Evolutionary conservation across 2,797 vertebrate genomes (phyloP).

Genomic region (Scyliorhinus canicula): DNA sequence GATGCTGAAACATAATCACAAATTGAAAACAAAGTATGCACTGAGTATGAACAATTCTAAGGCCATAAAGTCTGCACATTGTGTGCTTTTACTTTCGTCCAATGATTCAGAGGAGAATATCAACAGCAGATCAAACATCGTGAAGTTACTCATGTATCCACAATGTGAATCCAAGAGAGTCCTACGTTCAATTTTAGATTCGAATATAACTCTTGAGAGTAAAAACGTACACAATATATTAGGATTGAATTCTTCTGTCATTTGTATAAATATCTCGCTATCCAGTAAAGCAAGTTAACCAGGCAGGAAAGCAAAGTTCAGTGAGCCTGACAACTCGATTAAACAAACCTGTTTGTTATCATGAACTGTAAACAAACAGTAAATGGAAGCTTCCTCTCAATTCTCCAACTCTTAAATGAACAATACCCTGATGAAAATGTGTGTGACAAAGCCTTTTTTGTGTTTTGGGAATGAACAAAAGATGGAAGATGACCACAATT

Average conservation of each 20-base stretch:
- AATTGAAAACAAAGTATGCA: neutral
- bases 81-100: neutral
- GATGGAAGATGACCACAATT: neutral
- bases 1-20: neutral
- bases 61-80: neutral
- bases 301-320: neutral
- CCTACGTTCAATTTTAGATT: neutral
- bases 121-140: neutral
- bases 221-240: neutral
- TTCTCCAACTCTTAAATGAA: neutral
- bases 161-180: neutral
- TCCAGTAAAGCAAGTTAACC: constrained; percentile 14
- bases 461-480: neutral
- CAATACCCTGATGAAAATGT: neutral
- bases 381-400: neutral
- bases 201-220: neutral
- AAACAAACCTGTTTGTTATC: neutral
- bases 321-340: neutral
- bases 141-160: neutral
- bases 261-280: neutral
- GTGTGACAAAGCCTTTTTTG: neutral
- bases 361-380: neutral
- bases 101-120: neutral
- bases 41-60: neutral
- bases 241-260: neutral